Base-by-base conservation (phyloP, 2,888 invertebrate species). In the Calameuta filiformis region DNA sequence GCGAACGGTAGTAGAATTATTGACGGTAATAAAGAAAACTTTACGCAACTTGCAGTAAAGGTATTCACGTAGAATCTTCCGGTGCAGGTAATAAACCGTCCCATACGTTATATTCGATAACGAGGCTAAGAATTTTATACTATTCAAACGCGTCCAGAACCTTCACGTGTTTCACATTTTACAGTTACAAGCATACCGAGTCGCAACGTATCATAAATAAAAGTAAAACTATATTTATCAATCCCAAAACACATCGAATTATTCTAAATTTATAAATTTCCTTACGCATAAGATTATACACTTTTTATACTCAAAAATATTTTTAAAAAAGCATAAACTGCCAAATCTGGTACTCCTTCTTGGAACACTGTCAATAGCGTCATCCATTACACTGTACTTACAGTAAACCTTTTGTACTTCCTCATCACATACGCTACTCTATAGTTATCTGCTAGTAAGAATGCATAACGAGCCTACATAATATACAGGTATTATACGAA, bases 381-480 rank as follows among this genome's bases (percentile, higher is more conserved):
- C 56, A 15, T 56, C 56, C 23, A 56, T 56, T 56, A 33, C 74
- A 33, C 35, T 35, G 74, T 37, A 33, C 74, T 74, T 34, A 34
- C 31, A n/a, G 74, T 35, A 15, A 35, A 33, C 74, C 74, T 56
- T 30, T 35, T 74, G 74, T 34, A 35, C 74, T 74, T 74, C 74
- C 35, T 74, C 74, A 35, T 35, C 35, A 37, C n/a, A 74, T 74
- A 74, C 74, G 37, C 31, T 74, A 35, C 34, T 30, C 34, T 37
- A 37, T 74, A 23, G 35, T 74, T 74, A 74, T 71, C 71, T 34
- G 4, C 71, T 71, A n/a, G 34, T 34, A 34, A 74, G 74, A 74
- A 35, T 35, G 35, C 74, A 35, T 74, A 74, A 74, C 35, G 74
- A 74, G 74, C 37, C 74, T 74, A 34, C 37, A 74, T 74, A 74